Evolutionary conservation across 2,888 invertebrate species (phyloP), one percentile per base, ranked within the genome.

Genomic region (Xanthorhoe designata): DNA sequence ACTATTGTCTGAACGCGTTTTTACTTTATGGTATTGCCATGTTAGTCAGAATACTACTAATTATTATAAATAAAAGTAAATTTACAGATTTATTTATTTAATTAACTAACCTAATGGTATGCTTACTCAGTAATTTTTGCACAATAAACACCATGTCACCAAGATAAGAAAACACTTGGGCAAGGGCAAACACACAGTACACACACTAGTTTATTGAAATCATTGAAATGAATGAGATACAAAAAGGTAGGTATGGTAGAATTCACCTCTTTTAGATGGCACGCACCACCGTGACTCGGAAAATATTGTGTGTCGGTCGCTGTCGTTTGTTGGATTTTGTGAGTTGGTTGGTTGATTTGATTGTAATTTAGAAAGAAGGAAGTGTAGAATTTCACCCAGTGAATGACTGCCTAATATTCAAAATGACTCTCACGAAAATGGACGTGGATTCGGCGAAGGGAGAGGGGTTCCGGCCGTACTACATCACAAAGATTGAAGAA

Each of bases 401-500:
- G 70, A 68, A 82, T 80, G 75, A 68, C 49, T 65, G 75, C 73
- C 69, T 77, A 69, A 58, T 47, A 65, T 60, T 2, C 72, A 88
- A 77, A 68, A 93, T 93, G 92, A 93, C 92, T 77, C 73, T 92
- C 57, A 88, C 87, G 55, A 91, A 89, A 95, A 97, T 97, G 96
- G 97, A 97, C 72, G 94, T 97, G 68, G 97, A 97, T 87, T 94
- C 90, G 71, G 90, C 85, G 54, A 96, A 96, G 83, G 97, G 98
- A 7, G 98, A 98, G 85, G 98, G 98, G 0, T 98, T 99, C 84
- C 96, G 98, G 71, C 97, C 98, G 0, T 99, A 99, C 91, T 99
- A 99, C 85, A 97, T 98, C 77, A 98, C 98, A 57, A 99, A 99
- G 94, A 99, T 99, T 70, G 99, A 99, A 90, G 99, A 99, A 89